A percentile compares a stretch with the other conserved stretches of the same genome.
phyloP scores from a whole-genome alignment of 2,113 vertebrate species.

The Paradisaea rubra region DNA sequence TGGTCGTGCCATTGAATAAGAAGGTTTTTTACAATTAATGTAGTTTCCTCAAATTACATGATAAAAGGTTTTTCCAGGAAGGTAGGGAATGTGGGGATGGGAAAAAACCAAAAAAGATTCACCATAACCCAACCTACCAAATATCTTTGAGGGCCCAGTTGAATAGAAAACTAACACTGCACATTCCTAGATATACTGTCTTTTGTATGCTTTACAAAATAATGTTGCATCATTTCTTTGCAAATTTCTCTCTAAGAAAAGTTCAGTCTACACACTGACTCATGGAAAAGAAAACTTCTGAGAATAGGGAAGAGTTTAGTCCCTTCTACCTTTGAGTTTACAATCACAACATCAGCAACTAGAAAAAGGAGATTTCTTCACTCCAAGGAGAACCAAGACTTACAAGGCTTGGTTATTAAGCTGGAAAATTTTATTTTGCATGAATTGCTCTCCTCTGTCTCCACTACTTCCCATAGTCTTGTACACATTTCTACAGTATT shows the following conservation, averaged over 20 bases:
- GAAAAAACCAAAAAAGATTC: background rate
- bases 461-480: background rate
- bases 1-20: background rate
- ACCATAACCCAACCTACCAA: background rate
- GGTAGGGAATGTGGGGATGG: background rate
- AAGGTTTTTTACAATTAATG: background rate
- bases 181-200: background rate
- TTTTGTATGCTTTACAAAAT: background rate
- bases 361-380: background rate
- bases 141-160: background rate
- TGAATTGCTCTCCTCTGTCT: background rate
- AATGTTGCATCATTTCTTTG: background rate
- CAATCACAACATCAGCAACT: background rate
- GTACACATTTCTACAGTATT: background rate
- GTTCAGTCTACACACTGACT: background rate
- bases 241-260: background rate
- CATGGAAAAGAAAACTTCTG: background rate
- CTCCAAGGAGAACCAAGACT: background rate
- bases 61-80: background rate
- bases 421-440: background rate
- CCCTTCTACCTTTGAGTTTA: background rate
- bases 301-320: background rate
- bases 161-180: background rate
- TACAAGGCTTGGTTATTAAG: background rate
- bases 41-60: background rate